These are phyloP conservation scores for Kryptopterus vitreolus DNA, from an alignment of 2,797 vertebrate species.

Conservation along the genomic window DNA sequence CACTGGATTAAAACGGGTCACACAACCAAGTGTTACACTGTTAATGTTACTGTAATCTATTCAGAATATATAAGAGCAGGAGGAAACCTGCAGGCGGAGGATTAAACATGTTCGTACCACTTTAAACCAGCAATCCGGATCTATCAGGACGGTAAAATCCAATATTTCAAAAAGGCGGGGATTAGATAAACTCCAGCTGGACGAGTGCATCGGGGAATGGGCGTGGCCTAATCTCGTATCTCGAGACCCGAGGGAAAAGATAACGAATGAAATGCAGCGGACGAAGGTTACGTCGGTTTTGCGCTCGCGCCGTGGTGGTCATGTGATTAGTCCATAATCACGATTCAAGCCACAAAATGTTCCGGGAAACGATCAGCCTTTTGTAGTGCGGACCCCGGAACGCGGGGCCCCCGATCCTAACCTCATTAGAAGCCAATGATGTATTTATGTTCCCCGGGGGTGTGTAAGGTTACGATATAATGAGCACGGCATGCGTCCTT, in stretches of 20 bases:
- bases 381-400: not conserved
- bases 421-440: conserved; percentile 6
- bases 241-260: no score
- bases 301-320: no score
- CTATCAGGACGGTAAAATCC: not conserved
- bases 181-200: not conserved
- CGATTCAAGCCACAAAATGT: not conserved
- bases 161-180: not conserved
- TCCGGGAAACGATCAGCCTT: not conserved
- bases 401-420: not conserved
- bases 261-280: no score
- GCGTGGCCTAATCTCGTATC: not conserved
- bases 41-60: no score
- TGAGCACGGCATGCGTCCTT: not conserved
- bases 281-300: no score
- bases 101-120: not conserved
- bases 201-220: not conserved
- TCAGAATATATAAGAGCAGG: no score
- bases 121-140: not conserved
- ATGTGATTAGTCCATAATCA: not conserved
- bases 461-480: not conserved
- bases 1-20: no score
- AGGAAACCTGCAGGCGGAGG: not conserved
- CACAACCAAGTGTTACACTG: no score
- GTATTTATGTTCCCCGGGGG: not conserved